phyloP scores from a whole-genome alignment of 2,888 invertebrate genomes.

The Cerastis leucographa region DNA sequence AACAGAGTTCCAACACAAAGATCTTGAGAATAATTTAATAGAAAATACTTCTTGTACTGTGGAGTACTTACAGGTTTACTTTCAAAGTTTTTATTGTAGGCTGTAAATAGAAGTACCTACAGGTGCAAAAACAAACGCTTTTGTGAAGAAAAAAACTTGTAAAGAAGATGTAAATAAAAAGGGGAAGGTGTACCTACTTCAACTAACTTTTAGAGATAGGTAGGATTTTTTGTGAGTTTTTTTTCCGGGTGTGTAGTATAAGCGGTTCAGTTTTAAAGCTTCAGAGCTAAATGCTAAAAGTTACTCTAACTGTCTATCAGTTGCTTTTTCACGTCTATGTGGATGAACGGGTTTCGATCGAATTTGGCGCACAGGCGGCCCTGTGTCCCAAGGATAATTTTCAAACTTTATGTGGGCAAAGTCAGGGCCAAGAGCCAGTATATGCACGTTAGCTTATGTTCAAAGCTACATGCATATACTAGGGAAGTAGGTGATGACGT shows the following conservation, averaged over 20 bases:
- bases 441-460: neutral
- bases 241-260: neutral
- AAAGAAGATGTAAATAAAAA: neutral
- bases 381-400: no score
- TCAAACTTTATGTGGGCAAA: no score
- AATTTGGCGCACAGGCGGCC: neutral
- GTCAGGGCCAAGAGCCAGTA: no score
- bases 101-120: slow-evolving; percentile 29
- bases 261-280: neutral
- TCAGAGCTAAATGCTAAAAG: neutral
- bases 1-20: neutral
- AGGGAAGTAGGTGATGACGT: neutral
- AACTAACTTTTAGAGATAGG: neutral
- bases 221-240: neutral
- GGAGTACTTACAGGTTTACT: slow-evolving; percentile 9
- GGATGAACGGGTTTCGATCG: neutral
- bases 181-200: neutral
- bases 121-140: slow-evolving; percentile 34
- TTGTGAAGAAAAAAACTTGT: slow-evolving; percentile 4
- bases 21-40: slow-evolving; percentile 23
- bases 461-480: neutral
- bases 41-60: slow-evolving; percentile 18
- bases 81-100: slow-evolving; percentile 36
- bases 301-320: neutral
- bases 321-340: neutral